phyloP scores from a whole-genome alignment of 2,888 invertebrate genomes.

The Leistus spinibarbis region DNA sequence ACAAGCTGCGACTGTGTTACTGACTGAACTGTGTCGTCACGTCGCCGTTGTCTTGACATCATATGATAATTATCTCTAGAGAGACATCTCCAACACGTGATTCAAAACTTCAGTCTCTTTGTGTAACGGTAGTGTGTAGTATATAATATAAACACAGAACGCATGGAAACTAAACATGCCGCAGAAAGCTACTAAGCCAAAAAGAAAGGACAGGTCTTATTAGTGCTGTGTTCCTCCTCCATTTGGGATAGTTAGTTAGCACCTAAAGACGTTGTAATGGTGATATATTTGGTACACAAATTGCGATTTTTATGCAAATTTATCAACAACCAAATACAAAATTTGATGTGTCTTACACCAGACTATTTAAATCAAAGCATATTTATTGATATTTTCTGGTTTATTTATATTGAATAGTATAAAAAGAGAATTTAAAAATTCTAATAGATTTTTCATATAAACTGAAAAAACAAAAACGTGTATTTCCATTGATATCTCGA shows the following conservation, averaged over 20 bases:
- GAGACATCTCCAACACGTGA: slow-evolving; percentile 36
- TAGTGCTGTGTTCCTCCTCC: not conserved
- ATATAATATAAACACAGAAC: not conserved
- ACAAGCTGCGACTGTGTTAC: not conserved
- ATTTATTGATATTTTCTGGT: no score
- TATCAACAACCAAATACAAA: no score
- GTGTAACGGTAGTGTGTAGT: not conserved
- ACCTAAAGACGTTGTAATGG: not conserved
- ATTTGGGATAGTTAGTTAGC: not conserved
- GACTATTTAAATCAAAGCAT: no score
- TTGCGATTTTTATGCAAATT: no score
- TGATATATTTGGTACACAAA: no score
- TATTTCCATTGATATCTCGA: no score
- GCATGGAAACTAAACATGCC: not conserved
- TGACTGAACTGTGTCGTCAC: not conserved
- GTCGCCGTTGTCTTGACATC: not conserved
- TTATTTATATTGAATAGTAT: no score
- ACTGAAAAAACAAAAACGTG: no score
- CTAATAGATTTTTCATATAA: no score
- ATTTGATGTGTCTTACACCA: no score
- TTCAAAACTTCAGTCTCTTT: slow-evolving; percentile 30
- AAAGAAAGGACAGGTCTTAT: not conserved
- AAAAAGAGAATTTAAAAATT: no score
- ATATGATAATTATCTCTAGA: slow-evolving; percentile 39
- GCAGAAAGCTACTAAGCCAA: not conserved